Base-by-base conservation (phyloP, 2,888 invertebrate species). In the Plebejus melissa region DNA sequence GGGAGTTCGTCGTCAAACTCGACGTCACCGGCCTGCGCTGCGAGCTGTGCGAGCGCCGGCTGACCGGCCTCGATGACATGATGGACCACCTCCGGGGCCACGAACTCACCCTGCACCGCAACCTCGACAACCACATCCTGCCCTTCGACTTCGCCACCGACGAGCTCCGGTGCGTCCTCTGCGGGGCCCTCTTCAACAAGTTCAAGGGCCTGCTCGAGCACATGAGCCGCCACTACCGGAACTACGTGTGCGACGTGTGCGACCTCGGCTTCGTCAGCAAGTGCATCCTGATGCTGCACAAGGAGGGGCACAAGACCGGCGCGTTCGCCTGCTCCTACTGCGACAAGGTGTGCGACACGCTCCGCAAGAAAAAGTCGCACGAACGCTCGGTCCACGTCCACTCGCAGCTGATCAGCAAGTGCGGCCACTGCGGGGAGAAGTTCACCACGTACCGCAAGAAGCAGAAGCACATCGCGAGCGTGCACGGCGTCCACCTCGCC, bases 21-120 rank as follows among this genome's bases (percentile, higher is more conserved):
- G 88, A 88, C 76, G 83, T 87, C 3, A 88, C 87, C 0, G 77
- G 76, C 0, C 78, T 88, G 0, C 71, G 77, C 16, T 88, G 88
- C 74, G 83, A 77, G 5, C 76, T 85, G 7, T 88, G 88, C 72
- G 60, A 76, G 1, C 36, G 41, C 1, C 65, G 77, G 5, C 78
- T 86, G 0, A 80, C 82, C 13, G 79, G 77, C 0, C 75, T 87
- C 4, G 84, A 85, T 28, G 77, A 81, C 6, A 75, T 86, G 1
- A 76, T 84, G 1, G 76, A 77, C 0, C 87, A 86, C 80, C 76
- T 87, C 0, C 82, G 77, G 38, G 77, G 69, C 0, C 89, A 89
- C 76, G 50, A 81, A 0, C 85, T 82, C 76, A 74, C 71, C 1
- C 74, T 87, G 1, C 80, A 83, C 74, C 81, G 78, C 0, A 84